phyloP scores from a whole-genome alignment of 2,888 invertebrate species.

The Terebella lapidaria region DNA sequence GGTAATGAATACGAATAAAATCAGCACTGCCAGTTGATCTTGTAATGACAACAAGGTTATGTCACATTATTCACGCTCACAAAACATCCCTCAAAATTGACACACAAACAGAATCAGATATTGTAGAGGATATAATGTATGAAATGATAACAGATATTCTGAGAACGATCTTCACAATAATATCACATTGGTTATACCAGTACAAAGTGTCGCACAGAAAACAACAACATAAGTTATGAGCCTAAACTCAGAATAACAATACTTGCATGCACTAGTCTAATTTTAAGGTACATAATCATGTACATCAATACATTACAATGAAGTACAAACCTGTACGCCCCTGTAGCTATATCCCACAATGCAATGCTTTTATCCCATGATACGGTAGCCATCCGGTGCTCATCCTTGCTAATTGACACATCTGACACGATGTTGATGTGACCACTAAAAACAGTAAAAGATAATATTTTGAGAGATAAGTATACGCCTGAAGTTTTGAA shows the following conservation, averaged over 20 bases:
- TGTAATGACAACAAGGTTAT: too few relatives aligned
- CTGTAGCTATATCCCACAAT: conserved; percentile 51
- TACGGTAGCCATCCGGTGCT: conserved; percentile 47
- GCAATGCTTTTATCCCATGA: conserved; percentile 51
- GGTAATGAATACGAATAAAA: not conserved
- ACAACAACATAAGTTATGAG: not conserved
- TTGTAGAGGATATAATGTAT: too few relatives aligned
- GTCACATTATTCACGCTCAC: too few relatives aligned
- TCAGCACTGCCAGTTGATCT: too few relatives aligned
- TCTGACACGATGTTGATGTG: conserved; percentile 47
- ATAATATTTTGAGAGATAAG: too few relatives aligned
- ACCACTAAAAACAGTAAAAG: conserved; percentile 31
- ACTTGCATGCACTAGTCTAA: not conserved
- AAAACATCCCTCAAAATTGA: too few relatives aligned
- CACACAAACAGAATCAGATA: too few relatives aligned
- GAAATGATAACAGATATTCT: not conserved
- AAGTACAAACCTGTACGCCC: conserved; percentile 42
- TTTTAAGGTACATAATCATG: too few relatives aligned
- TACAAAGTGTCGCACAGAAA: not conserved
- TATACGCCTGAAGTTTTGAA: too few relatives aligned
- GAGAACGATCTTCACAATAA: not conserved
- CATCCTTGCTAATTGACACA: conserved; percentile 42
- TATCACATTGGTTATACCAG: not conserved
- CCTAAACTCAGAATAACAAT: not conserved
- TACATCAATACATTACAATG: too few relatives aligned